Evolutionary conservation across 64 coral and sea anemone species (phyloP), one percentile per base, ranked within the genome.

Genomic region (Orbicella faveolata): DNA sequence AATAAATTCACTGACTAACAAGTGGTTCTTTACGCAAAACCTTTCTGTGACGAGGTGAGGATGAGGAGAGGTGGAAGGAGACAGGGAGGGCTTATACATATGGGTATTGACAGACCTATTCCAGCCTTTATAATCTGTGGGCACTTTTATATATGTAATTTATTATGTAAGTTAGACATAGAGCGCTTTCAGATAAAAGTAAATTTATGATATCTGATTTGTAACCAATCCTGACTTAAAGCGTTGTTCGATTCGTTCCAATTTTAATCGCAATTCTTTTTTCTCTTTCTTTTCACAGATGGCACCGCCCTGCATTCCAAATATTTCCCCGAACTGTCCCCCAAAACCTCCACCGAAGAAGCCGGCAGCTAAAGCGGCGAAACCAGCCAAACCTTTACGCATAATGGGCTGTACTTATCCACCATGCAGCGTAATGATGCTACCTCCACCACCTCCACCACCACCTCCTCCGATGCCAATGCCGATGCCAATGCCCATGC

Each of bases 391-490:
- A 37, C 67, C 68, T 66, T 18, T 85, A 39, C 73, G 51, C 9
- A 36, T 85, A 0, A 37, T 52, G 39, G 82, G 82, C 5, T 72
- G 63, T 23, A 85, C 82, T 37, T 85, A 85, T 53, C 82, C 82
- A 52, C 36, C 63, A 72, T 72, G 82, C 65, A 85, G 82, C 65
- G 44, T 85, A 36, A 85, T 85, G 23, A 85, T 44, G 36, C 82
- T 85, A 73, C 82, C 82, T 72, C 36, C 82, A 52, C 79, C 89
- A 35, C 78, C 82, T 52, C 36, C 82, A 26, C 79, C 89, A 54
- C 78, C 89, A 1, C 88, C 88, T 34, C 63, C 76, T 55, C 80
- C 80, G 44, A 48, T 48, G 1, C 83, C 74, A 20, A 81, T 81
- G 34, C 36, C 69, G 2, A 86, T 76, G 36, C 80, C 84, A 73